phyloP scores from a whole-genome alignment of 2,113 vertebrate species.

The Macroglossus sobrinus region DNA sequence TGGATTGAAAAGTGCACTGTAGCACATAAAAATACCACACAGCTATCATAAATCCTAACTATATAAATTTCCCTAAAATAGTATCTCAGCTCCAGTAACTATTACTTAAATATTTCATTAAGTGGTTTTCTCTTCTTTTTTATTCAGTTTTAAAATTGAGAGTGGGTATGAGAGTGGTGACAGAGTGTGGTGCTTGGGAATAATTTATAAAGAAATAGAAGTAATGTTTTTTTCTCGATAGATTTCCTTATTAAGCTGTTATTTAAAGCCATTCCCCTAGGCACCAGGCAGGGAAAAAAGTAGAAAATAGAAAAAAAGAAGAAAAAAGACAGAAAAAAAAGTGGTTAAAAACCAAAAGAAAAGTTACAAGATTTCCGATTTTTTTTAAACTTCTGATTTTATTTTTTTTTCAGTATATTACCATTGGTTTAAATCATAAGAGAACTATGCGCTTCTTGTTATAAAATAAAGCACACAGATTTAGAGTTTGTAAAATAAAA shows the following conservation, averaged over 20 bases:
- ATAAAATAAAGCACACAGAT: background rate
- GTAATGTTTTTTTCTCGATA: background rate
- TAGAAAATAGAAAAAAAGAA: too few relatives aligned
- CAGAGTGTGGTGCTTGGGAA: background rate
- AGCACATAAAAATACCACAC: background rate
- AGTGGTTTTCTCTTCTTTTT: background rate
- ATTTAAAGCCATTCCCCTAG: background rate
- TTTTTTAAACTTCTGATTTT: background rate
- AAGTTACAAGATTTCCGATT: background rate
- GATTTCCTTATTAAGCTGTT: background rate
- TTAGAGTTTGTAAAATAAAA: conserved; percentile 26
- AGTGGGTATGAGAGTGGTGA: background rate
- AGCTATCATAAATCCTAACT: background rate
- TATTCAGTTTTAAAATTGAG: background rate
- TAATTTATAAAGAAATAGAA: background rate
- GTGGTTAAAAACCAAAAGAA: background rate
- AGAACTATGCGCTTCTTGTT: background rate
- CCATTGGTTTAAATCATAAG: background rate
- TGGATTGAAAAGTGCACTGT: background rate
- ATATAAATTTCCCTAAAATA: background rate
- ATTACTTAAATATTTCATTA: background rate
- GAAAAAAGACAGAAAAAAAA: background rate
- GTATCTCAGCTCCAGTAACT: background rate
- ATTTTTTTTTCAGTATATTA: background rate
- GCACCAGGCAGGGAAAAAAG: background rate